Conservation (phyloP, 2,888 invertebrate genomes). For the Eudasyphora cyanicolor region DNA sequence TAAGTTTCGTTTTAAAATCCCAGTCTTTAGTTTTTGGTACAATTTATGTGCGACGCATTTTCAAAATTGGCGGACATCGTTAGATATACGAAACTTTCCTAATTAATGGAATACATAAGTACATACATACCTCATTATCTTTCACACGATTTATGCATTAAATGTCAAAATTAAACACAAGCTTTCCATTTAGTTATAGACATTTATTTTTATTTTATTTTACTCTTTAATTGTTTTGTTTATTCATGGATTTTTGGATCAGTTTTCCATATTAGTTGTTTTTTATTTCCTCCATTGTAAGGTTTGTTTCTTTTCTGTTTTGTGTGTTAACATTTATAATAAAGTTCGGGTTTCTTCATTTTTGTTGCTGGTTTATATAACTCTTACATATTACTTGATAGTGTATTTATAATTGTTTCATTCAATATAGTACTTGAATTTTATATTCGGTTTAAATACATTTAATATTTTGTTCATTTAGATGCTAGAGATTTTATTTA, state of each 20-base stretch:
- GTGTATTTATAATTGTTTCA: slow-evolving; percentile 36
- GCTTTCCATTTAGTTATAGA: slow-evolving; percentile 62
- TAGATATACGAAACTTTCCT: no score
- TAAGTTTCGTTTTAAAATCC: no score
- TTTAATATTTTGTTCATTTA: slow-evolving; percentile 17
- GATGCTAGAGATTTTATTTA: slow-evolving; percentile 11
- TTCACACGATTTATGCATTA: no score
- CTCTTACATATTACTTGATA: slow-evolving; percentile 25
- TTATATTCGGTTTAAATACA: slow-evolving; percentile 30
- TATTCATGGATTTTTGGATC: slow-evolving; percentile 29
- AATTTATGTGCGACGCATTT: no score
- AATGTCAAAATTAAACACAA: background rate
- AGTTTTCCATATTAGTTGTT: slow-evolving; percentile 25
- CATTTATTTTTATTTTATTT: slow-evolving; percentile 59
- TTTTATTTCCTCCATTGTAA: slow-evolving; percentile 36
- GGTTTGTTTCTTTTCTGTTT: slow-evolving; percentile 16
- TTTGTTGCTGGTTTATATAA: slow-evolving; percentile 13
- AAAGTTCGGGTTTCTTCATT: slow-evolving; percentile 22
- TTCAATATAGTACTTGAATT: slow-evolving; percentile 19
- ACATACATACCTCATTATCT: no score
- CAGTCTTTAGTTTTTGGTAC: no score
- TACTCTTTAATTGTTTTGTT: slow-evolving; percentile 30
- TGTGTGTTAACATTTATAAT: slow-evolving; percentile 58
- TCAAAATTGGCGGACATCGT: no score
- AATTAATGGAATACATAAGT: no score